phyloP scores from a whole-genome alignment of 1,140 invertebrate species.

The Galendromus occidentalis region DNA sequence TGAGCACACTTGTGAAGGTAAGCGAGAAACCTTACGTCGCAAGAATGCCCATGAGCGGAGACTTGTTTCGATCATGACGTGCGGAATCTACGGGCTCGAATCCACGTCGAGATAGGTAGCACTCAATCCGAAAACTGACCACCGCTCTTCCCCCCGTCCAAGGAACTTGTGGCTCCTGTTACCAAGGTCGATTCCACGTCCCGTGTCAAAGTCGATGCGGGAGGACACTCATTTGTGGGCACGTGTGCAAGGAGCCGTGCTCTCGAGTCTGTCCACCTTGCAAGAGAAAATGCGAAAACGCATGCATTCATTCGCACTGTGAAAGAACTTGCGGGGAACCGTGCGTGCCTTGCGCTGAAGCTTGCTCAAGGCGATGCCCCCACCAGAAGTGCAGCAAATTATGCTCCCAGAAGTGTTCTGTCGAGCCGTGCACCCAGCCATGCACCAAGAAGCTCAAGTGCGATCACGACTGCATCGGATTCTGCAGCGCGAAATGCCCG shows the following conservation, averaged over 20 bases:
- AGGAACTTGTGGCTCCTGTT: slow-evolving; percentile 16
- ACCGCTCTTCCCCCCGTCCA: not conserved
- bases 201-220: slow-evolving; percentile 24
- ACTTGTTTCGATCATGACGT: no score
- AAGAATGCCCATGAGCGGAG: no score
- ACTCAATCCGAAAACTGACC: no score
- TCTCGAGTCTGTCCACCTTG: slow-evolving; percentile 21
- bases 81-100: no score
- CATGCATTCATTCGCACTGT: slow-evolving; percentile 18
- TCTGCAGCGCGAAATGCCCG: slow-evolving; percentile 44
- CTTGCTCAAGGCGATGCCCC: slow-evolving; percentile 28
- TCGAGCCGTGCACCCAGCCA: slow-evolving; percentile 32
- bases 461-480: slow-evolving; percentile 41
- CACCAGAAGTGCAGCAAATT: slow-evolving; percentile 36
- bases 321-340: slow-evolving; percentile 17
- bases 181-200: slow-evolving; percentile 34
- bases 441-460: slow-evolving; percentile 38
- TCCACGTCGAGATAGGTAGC: no score
- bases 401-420: slow-evolving; percentile 39
- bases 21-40: not conserved
- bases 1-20: slow-evolving; percentile 28
- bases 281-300: slow-evolving; percentile 18
- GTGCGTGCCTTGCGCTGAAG: slow-evolving; percentile 17
- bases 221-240: slow-evolving; percentile 27
- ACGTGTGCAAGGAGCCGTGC: slow-evolving; percentile 23